Percentiles rank a stretch among this genome's conserved stretches.
These are phyloP conservation scores for Steinernema scapterisci DNA, from an alignment of 2,888 invertebrate genomes.

Conservation along the genomic window DNA sequence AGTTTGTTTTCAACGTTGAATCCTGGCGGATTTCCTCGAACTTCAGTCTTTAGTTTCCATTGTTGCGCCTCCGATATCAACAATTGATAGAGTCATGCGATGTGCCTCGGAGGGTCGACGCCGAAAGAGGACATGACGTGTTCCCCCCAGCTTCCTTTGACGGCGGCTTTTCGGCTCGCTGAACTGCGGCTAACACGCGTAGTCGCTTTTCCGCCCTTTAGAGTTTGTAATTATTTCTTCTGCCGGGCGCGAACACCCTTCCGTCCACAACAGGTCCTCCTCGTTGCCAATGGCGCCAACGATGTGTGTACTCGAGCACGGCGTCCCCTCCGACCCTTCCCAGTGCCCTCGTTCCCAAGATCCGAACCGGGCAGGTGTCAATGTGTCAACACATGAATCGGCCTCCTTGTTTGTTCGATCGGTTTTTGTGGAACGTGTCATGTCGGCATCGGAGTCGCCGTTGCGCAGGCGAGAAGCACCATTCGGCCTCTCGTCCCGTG, in stretches of 20 bases:
- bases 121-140: constrained; percentile 8
- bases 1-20: too few relatives aligned
- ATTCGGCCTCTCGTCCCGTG: too few relatives aligned
- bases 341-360: neutral
- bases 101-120: neutral
- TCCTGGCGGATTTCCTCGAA: too few relatives aligned
- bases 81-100: constrained; percentile 25
- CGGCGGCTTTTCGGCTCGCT: neutral
- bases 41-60: too few relatives aligned
- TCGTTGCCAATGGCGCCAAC: constrained; percentile 19
- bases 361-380: neutral
- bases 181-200: neutral
- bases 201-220: neutral
- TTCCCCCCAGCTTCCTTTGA: neutral
- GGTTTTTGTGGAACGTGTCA: neutral
- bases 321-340: neutral
- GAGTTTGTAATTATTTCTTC: constrained; percentile 12
- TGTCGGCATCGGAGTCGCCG: neutral
- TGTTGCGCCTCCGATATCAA: neutral
- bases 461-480: too few relatives aligned
- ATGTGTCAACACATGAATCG: neutral
- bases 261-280: neutral
- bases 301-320: neutral
- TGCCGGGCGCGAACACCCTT: neutral
- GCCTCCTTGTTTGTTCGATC: neutral